Evolutionary conservation across 2,888 invertebrate species (phyloP).

Genomic region (Caenorhabditis imperialis): DNA sequence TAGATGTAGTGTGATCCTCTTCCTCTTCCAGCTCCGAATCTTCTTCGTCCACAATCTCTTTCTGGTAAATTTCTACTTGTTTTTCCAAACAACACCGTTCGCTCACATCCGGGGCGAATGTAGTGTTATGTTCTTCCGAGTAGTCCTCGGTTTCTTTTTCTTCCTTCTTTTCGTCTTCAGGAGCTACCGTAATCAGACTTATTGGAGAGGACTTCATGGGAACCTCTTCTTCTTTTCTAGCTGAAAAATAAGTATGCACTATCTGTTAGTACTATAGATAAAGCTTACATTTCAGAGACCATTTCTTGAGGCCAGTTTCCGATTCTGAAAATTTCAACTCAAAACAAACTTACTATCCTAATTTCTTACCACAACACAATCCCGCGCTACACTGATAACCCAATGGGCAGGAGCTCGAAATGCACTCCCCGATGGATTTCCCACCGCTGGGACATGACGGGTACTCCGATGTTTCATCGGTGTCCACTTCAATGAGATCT

Average conservation of each 20-base stretch:
- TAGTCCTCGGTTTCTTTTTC: conserved; percentile 31
- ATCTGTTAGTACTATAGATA: not conserved
- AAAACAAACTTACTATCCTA: not conserved
- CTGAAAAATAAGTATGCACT: conserved; percentile 4
- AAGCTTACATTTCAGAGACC: conserved; percentile 43
- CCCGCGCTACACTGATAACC: conserved; percentile 67
- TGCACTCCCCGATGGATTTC: conserved; percentile 65
- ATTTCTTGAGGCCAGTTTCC: conserved; percentile 18
- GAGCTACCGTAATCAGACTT: conserved; percentile 47
- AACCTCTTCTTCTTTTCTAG: conserved; percentile 47
- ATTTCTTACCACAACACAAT: conserved; percentile 68
- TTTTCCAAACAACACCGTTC: conserved; percentile 47
- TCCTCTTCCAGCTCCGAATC: conserved; percentile 54
- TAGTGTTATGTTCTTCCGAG: conserved; percentile 22
- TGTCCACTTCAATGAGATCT: conserved; percentile 28
- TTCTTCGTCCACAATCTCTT: conserved; percentile 53
- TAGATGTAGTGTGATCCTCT: conserved; percentile 15
- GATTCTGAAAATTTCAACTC: conserved; percentile 6
- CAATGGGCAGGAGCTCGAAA: conserved; percentile 62
- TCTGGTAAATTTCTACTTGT: conserved; percentile 47
- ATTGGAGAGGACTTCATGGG: conserved; percentile 54
- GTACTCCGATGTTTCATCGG: conserved; percentile 38
- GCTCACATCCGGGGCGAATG: conserved; percentile 50
- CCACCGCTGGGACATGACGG: conserved; percentile 50
- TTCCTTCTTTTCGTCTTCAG: conserved; percentile 35